These are phyloP conservation scores for Drosophila busckii DNA, from an alignment of 1,140 invertebrate genomes.

Conservation along the genomic window DNA sequence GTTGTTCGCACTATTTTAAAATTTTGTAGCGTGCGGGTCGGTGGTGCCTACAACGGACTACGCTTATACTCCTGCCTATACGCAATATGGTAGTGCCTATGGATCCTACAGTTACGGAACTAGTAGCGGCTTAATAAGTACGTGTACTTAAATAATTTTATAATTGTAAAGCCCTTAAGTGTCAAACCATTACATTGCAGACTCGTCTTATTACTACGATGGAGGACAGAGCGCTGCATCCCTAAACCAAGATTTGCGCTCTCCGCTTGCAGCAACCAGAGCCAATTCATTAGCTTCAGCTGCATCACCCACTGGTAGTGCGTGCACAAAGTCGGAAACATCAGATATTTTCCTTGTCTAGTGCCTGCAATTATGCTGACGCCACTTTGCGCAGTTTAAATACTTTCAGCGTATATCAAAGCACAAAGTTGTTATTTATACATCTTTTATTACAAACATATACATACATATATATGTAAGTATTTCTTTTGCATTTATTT, in stretches of 20 bases:
- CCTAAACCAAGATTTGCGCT: conserved; percentile 80
- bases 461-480: too few species aligned
- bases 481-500: too few species aligned
- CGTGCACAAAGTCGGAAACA: conserved; percentile 84
- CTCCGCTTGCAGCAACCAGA: conserved; percentile 84
- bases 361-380: conserved; percentile 11
- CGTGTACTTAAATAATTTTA: conserved; percentile 78
- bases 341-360: conserved; percentile 77
- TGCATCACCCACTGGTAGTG: conserved; percentile 86
- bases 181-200: conserved; percentile 67
- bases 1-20: background rate
- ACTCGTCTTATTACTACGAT: conserved; percentile 84
- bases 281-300: conserved; percentile 86
- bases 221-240: conserved; percentile 80
- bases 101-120: conserved; percentile 86
- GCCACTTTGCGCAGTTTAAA: too few species aligned
- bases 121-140: conserved; percentile 88
- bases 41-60: conserved; percentile 83
- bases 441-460: too few species aligned
- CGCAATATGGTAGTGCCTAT: conserved; percentile 86
- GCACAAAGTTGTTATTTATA: background rate
- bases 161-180: background rate
- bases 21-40: conserved; percentile 81
- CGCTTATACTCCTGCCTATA: conserved; percentile 86
- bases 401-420: too few species aligned